phyloP scores from a whole-genome alignment of 2,888 invertebrate species.

The Pteria penguin region DNA sequence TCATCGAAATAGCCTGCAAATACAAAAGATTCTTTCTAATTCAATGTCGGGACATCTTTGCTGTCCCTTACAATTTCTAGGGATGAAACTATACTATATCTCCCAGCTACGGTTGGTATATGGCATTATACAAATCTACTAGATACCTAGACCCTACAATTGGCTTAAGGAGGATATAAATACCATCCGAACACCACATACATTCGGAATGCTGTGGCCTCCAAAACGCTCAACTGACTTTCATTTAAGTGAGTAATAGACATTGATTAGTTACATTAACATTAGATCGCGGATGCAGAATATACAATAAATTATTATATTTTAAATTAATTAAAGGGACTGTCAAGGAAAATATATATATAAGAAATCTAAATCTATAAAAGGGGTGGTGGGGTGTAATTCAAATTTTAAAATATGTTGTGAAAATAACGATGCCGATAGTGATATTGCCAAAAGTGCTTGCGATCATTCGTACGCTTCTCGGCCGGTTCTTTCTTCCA shows the following conservation, averaged over 20 bases:
- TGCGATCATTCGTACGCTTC: no score
- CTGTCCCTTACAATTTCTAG: constrained; percentile 11
- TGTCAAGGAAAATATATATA: neutral
- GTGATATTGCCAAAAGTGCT: neutral
- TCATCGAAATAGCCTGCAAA: neutral
- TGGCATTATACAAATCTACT: constrained; percentile 16
- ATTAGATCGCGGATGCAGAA: neutral
- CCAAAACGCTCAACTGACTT: neutral
- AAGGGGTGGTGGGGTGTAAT: neutral
- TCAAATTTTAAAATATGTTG: neutral
- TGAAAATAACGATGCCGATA: neutral
- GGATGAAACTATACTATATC: neutral
- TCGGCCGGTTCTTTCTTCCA: no score
- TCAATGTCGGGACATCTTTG: neutral
- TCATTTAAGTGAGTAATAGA: neutral
- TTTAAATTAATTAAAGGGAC: neutral
- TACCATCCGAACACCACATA: neutral
- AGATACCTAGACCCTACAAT: constrained; percentile 16
- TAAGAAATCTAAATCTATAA: neutral
- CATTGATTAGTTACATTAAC: neutral
- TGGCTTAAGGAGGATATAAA: neutral
- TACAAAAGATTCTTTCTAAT: neutral
- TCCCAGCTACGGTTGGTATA: constrained; percentile 16
- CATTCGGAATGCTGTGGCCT: neutral
- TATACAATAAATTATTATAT: neutral